These are phyloP conservation scores for Drosophila willistoni DNA, from an alignment of 1,140 invertebrate species.

Conservation along the genomic window DNA sequence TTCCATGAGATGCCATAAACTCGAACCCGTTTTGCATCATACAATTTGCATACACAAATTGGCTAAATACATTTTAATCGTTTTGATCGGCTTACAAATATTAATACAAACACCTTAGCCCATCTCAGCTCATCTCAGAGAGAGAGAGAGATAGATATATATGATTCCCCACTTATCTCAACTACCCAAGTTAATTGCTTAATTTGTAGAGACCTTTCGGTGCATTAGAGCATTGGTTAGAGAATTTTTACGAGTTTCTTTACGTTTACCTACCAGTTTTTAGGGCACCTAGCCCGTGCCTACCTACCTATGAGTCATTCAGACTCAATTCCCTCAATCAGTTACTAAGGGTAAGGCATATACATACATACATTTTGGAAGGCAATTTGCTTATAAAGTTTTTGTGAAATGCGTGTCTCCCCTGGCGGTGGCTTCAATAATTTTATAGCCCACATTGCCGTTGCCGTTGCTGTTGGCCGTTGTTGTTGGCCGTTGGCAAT, in stretches of 20 bases:
- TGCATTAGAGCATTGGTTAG: conserved; percentile 44
- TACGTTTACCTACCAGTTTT: conserved; percentile 34
- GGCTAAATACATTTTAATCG: conserved; percentile 67
- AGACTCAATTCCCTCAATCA: conserved; percentile 22
- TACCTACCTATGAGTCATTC: conserved; percentile 33
- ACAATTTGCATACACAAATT: conserved; percentile 66
- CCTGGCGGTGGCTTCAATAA: conserved; percentile 73
- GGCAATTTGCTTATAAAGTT: conserved; percentile 73
- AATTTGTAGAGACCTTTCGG: conserved; percentile 55
- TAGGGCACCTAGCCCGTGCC: not conserved
- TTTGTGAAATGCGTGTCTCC: conserved; percentile 76
- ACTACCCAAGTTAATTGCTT: conserved; percentile 76
- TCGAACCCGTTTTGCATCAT: conserved; percentile 32
- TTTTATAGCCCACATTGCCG: conserved; percentile 69
- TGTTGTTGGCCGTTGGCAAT: conserved; percentile 26
- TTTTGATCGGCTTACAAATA: conserved; percentile 50
- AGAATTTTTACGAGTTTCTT: conserved; percentile 20
- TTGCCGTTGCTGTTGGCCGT: conserved; percentile 19
- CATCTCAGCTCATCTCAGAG: not conserved
- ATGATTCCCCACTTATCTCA: conserved; percentile 56
- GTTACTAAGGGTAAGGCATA: conserved; percentile 15
- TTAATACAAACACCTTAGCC: conserved; percentile 51
- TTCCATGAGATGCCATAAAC: conserved; percentile 27
- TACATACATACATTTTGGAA: conserved; percentile 47
- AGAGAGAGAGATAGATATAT: not conserved